Base-by-base conservation (phyloP, 2,797 vertebrate genomes). In the Semaprochilodus insignis region DNA sequence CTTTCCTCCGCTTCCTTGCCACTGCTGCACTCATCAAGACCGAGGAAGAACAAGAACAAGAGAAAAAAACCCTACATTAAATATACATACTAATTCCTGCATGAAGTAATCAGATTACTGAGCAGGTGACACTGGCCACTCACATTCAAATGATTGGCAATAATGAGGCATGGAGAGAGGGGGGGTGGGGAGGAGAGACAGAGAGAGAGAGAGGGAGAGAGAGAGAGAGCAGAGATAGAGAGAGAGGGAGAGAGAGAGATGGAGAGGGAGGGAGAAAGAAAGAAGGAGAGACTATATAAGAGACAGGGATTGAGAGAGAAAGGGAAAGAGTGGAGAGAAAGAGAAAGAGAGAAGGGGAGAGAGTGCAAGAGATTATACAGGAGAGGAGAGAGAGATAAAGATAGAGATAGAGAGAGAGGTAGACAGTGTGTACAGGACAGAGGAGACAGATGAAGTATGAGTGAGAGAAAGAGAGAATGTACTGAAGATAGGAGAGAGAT, bases 71-170 rank as follows among this genome's bases (percentile, higher is more conserved):
- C 92, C 93, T 93, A 95, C 97, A 99, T 99, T 97, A 99, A 99
- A 99, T 98, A 99, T 99, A 97, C 96, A 99, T 98, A 96, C 96
- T 99, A 97, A 99, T 98, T 99, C 96, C 91, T 92, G 94, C 93
- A 94, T 95, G 96, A 96, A 97, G 97, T 98, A 98, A 98, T 97
- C 96, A 95, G 95, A 98, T 97, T 99, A 98, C 96, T 96, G 96
- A 95, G 96, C 96, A 98, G 97, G 97, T 98, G 97, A 97, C 97
- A 97, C 93, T 91, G 94, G 94, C 95, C 91, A 91, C 94, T 93
- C 93, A 92, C 93, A 95, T 95, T 94, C 93, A 96, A 95, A 95
- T 94, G 94, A 96, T 95, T 94, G 95, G 95, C 95, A 95, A 93
- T 96, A 96, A 97, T 95, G 94, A 97, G 95, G 94, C 91, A 92